Evolutionary conservation across 2,888 invertebrate species (phyloP).

Genomic region (Phasia obesa): DNA sequence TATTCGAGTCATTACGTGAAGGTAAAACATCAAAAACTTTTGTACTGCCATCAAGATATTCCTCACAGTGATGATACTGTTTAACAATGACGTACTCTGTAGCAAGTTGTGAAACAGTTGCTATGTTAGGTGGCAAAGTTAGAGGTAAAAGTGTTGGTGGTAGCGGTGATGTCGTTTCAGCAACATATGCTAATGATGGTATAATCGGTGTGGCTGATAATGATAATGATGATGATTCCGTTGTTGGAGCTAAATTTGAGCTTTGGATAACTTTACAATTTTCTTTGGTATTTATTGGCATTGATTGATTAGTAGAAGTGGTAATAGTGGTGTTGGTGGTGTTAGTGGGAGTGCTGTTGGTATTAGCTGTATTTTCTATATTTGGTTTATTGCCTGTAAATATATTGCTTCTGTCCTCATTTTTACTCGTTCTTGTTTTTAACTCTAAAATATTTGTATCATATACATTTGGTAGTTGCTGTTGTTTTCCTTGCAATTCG

Average conservation of each 20-base stretch:
- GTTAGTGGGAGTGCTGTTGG: slow-evolving; percentile 78
- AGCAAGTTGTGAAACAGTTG: slow-evolving; percentile 62
- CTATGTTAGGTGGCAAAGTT: slow-evolving; percentile 58
- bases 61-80: slow-evolving; percentile 77
- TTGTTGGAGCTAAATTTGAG: slow-evolving; percentile 26
- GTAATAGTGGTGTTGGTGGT: slow-evolving; percentile 13
- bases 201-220: slow-evolving; percentile 43
- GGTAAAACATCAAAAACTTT: slow-evolving; percentile 77
- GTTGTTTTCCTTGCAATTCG: slow-evolving; percentile 18
- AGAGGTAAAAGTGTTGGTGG: slow-evolving; percentile 46
- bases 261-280: slow-evolving; percentile 62
- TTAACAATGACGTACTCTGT: slow-evolving; percentile 77
- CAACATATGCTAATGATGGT: slow-evolving; percentile 49
- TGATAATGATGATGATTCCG: slow-evolving; percentile 22
- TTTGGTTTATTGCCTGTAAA: slow-evolving; percentile 52
- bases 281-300: slow-evolving; percentile 86
- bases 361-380: slow-evolving; percentile 45
- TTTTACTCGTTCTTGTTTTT: slow-evolving; percentile 29
- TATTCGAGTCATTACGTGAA: slow-evolving; percentile 70
- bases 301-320: slow-evolving; percentile 85
- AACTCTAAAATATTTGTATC: slow-evolving; percentile 33
- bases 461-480: slow-evolving; percentile 76
- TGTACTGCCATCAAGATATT: slow-evolving; percentile 78
- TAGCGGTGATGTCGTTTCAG: slow-evolving; percentile 8
- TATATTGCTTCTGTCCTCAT: slow-evolving; percentile 29